Percentiles rank a stretch among this genome's conserved stretches.
Conservation (phyloP, 2,113 vertebrate species). For the Oncorhynchus nerka region DNA sequence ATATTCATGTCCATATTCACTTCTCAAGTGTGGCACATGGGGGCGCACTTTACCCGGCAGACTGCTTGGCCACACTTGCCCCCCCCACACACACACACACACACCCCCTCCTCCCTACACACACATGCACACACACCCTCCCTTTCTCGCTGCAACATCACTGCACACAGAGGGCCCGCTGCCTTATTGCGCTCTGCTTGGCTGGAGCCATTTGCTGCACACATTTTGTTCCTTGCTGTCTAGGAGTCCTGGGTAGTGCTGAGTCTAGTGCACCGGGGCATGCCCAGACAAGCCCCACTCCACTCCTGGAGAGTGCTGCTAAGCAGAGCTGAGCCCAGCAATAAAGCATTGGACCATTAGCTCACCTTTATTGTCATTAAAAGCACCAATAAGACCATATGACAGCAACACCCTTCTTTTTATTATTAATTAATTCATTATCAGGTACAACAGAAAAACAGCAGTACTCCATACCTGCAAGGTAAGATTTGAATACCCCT, state of each 20-base stretch:
- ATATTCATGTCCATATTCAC: constrained; percentile 3
- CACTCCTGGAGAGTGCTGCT: background rate
- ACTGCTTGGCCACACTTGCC: constrained; percentile 15
- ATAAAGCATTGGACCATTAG: too few species aligned
- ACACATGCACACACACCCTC: background rate
- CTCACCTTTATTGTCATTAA: too few species aligned
- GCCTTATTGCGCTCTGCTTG: constrained; percentile 58
- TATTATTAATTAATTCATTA: too few species aligned
- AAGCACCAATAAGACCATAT: too few species aligned
- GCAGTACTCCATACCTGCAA: too few species aligned
- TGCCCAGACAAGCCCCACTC: background rate
- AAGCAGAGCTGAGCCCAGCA: background rate
- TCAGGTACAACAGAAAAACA: too few species aligned
- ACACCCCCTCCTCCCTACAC: background rate
- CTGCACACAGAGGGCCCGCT: constrained; percentile 46
- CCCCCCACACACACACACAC: constrained; percentile 23
- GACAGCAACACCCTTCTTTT: too few species aligned
- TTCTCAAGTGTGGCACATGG: constrained; percentile 66
- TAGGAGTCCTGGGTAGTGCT: constrained; percentile 30
- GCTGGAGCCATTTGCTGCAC: constrained; percentile 65
- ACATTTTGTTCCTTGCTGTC: constrained; percentile 47
- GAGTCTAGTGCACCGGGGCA: constrained; percentile 25
- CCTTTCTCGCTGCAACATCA: background rate
- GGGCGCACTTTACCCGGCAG: constrained; percentile 69
- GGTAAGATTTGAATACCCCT: too few species aligned